Evolutionary conservation across 2,797 vertebrate species (phyloP).

Genomic region (Bryconaethiops microstoma): DNA sequence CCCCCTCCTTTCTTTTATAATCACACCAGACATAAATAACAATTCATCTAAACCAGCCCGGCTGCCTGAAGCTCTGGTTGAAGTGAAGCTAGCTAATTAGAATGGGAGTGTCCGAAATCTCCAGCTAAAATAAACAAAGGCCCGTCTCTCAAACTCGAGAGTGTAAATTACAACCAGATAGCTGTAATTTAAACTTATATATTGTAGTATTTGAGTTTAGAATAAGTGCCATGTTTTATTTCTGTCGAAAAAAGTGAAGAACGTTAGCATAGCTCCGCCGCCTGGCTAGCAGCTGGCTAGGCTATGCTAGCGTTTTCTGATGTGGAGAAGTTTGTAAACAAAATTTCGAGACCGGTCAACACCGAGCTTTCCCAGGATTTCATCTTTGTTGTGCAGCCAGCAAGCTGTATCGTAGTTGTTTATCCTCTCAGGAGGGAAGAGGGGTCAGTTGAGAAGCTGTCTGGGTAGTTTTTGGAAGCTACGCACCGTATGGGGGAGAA

Average conservation of each 20-base stretch:
- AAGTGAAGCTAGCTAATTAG: conserved; percentile 18
- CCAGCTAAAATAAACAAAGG: background rate
- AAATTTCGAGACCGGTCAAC: background rate
- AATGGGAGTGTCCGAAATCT: conserved; percentile 33
- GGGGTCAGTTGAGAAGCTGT: background rate
- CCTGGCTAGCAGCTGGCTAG: background rate
- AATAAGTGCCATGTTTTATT: background rate
- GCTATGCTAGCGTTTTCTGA: conserved; percentile 51
- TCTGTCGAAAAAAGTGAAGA: background rate
- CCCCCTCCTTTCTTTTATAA: background rate
- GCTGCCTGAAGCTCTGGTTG: background rate
- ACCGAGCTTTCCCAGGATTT: background rate
- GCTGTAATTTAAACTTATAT: too few species aligned
- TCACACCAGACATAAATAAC: background rate
- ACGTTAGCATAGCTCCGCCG: background rate
- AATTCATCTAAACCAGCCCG: background rate
- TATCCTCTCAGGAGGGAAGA: too few species aligned
- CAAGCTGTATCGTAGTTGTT: background rate
- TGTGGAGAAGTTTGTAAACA: background rate
- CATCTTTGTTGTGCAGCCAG: background rate
- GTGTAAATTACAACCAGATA: background rate
- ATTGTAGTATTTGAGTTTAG: background rate
- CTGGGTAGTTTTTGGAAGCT: background rate
- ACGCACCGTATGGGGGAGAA: background rate
- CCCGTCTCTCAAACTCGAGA: too few species aligned